Percentiles rank a stretch among this genome's conserved stretches.
These are phyloP conservation scores for Argyrosomus japonicus DNA, from an alignment of 2,113 vertebrate species.

Conservation along the genomic window DNA sequence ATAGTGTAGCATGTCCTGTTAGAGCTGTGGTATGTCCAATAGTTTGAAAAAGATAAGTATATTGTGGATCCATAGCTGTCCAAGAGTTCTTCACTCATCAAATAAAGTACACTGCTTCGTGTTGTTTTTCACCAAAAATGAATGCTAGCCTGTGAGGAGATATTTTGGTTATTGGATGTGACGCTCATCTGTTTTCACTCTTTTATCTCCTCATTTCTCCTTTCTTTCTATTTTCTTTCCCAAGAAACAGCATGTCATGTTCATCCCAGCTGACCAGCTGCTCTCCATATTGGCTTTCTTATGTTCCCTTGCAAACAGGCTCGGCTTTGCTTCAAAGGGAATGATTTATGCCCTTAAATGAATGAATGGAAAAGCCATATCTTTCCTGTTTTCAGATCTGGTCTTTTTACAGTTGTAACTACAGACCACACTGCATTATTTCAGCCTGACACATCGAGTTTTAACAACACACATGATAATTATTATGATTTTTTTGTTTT, in stretches of 20 bases:
- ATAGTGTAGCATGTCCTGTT: conserved; percentile 27
- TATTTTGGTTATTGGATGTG: conserved; percentile 60
- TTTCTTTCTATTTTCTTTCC: conserved; percentile 55
- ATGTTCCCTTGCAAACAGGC: conserved; percentile 74
- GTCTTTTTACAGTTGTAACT: conserved; percentile 42
- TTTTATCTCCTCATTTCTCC: conserved; percentile 57
- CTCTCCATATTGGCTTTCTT: conserved; percentile 78
- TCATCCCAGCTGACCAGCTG: conserved; percentile 78
- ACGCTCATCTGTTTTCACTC: conserved; percentile 70
- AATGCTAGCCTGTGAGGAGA: conserved; percentile 15
- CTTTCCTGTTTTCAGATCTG: conserved; percentile 54
- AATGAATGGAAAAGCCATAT: conserved; percentile 70
- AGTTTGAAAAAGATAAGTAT: conserved; percentile 30
- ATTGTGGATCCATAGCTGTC: conserved; percentile 12
- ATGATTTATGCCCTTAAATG: conserved; percentile 76
- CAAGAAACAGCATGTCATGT: conserved; percentile 73
- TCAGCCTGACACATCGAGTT: conserved; percentile 19
- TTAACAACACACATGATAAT: conserved; percentile 28
- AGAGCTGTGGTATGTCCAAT: conserved; percentile 38
- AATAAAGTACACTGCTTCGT: conserved; percentile 20
- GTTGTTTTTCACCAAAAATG: conserved; percentile 48
- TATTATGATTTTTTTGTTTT: conserved; percentile 7
- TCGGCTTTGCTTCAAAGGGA: conserved; percentile 78
- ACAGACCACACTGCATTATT: conserved; percentile 17
- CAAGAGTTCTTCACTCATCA: conserved; percentile 21